Evolutionary conservation across 2,888 invertebrate genomes (phyloP), one percentile per base, ranked within the genome.

Genomic region (Matsumyia berberina): DNA sequence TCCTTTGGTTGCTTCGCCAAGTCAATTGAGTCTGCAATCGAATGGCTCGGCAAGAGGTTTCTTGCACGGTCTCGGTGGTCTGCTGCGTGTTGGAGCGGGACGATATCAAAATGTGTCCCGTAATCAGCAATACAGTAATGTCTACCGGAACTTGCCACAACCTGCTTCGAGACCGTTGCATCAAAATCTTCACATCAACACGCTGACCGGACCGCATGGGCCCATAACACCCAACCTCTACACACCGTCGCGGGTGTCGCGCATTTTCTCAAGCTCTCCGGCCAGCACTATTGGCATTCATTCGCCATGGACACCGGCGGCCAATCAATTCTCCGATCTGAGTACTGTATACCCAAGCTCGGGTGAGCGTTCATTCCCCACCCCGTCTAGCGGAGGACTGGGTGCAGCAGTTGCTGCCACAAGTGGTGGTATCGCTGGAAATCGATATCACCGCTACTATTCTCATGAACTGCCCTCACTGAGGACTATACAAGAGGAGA

Each of bases 261-360:
- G 92, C 90, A 94, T 95, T 89, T 95, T 92, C 91, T 94, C 92
- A 88, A 94, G 95, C 92, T 95, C 95, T 4, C 94, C 95, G 46
- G 94, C 94, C 90, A 94, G 94, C 82, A 94, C 93, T 9, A 91
- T 93, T 86, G 88, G 89, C 88, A 89, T 93, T 53, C 93, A 87
- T 67, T 89, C 95, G 3, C 95, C 95, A 74, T 95, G 95, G 93
- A 94, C 95, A 15, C 94, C 95, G 69, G 81, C 87, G 0, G 93
- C 95, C 83, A 96, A 96, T 92, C 88, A 88, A 17, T 95, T 96
- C 89, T 96, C 96, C 90, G 97, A 97, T 92, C 94, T 97, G 88
- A 97, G 97, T 92, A 97, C 97, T 49, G 97, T 97, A 80, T 94
- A 95, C 89, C 95, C 96, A 51, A 95, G 96, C 88, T 96, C 96